These are phyloP conservation scores for Hippoglossus stenolepis DNA, from an alignment of 2,113 vertebrate genomes.

Conservation along the genomic window DNA sequence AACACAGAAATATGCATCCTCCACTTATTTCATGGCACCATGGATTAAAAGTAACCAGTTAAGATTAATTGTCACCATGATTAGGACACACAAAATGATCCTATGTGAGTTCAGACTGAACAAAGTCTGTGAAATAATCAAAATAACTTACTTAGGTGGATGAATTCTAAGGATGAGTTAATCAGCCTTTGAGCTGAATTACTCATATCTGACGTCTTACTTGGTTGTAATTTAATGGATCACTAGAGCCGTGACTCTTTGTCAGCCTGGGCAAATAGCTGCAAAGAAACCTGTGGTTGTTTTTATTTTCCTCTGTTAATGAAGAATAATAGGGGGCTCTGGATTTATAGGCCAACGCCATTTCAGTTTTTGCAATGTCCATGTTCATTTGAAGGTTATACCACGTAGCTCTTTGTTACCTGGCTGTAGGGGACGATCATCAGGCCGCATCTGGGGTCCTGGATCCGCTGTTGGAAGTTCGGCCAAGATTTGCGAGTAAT, in stretches of 20 bases:
- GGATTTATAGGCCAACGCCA: too few relatives aligned
- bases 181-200: conserved; percentile 8
- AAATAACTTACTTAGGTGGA: neutral
- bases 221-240: conserved; percentile 19
- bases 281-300: neutral
- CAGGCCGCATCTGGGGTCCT: too few relatives aligned
- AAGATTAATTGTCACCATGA: neutral
- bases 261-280: neutral
- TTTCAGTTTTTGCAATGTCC: too few relatives aligned
- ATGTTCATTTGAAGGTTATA: neutral
- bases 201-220: conserved; percentile 4
- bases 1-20: neutral
- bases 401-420: too few relatives aligned
- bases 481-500: too few relatives aligned
- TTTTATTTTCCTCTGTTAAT: neutral
- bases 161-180: neutral
- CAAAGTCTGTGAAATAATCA: too few relatives aligned
- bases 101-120: too few relatives aligned
- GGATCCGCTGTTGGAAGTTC: too few relatives aligned
- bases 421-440: too few relatives aligned
- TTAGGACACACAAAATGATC: neutral
- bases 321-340: neutral
- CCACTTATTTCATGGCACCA: neutral
- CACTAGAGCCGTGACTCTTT: neutral
- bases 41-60: neutral